These are phyloP conservation scores for Atrina japonica DNA, from an alignment of 2,888 invertebrate genomes.

Conservation along the genomic window DNA sequence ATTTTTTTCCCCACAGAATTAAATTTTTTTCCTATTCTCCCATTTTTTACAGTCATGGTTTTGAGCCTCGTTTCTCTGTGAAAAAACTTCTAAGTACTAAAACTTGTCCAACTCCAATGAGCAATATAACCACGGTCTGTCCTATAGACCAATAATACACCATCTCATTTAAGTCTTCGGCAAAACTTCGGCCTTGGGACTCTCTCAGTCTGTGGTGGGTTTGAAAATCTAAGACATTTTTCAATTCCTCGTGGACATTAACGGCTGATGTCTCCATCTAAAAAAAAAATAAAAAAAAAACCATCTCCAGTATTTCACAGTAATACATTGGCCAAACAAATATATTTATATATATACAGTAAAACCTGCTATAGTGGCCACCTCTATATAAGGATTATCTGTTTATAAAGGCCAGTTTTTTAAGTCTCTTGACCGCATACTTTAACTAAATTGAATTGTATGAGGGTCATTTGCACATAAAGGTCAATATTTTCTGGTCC, in stretches of 20 bases:
- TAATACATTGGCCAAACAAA: too few species aligned
- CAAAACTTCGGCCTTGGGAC: conserved; percentile 95
- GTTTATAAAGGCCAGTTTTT: too few species aligned
- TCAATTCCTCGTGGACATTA: conserved; percentile 93
- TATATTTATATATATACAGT: too few species aligned
- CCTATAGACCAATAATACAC: conserved; percentile 92
- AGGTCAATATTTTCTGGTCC: too few species aligned
- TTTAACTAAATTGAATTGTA: too few species aligned
- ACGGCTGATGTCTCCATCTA: conserved; percentile 96
- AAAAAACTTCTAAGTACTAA: conserved; percentile 95
- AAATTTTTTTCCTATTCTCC: too few species aligned
- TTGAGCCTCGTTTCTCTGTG: conserved; percentile 84
- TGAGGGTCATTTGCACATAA: too few species aligned
- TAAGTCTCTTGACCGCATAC: too few species aligned
- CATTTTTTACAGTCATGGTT: conserved; percentile 21
- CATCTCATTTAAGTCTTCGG: conserved; percentile 97
- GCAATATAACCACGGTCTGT: conserved; percentile 91
- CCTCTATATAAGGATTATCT: too few species aligned
- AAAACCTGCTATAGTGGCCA: too few species aligned
- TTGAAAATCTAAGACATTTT: conserved; percentile 95
- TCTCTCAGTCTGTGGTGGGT: conserved; percentile 98
- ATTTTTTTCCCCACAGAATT: too few species aligned
- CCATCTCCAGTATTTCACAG: conserved; percentile 1
- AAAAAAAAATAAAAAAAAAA: conserved; percentile 64
- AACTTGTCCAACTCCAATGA: conserved; percentile 95